phyloP scores from a whole-genome alignment of 2,888 invertebrate species.

The Protophormia terraenovae region DNA sequence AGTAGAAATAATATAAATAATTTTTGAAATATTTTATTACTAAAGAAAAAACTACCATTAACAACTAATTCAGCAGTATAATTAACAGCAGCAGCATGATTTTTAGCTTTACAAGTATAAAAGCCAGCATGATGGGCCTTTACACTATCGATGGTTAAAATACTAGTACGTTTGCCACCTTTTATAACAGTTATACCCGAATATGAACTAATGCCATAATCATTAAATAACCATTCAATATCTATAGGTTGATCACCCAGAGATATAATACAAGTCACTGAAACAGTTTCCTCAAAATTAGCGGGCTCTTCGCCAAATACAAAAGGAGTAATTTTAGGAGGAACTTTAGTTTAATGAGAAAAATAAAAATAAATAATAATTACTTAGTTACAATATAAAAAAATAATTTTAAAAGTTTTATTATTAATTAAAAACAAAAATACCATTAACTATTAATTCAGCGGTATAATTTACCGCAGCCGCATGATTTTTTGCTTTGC shows the following conservation, averaged over 20 bases:
- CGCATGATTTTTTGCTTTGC: conserved; percentile 87
- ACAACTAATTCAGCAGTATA: conserved; percentile 86
- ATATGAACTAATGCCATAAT: conserved; percentile 81
- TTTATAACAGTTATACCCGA: conserved; percentile 79
- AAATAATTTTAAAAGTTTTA: not conserved
- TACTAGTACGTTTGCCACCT: conserved; percentile 84
- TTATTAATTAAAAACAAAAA: conserved; percentile 68
- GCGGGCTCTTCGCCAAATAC: conserved; percentile 83
- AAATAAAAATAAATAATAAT: conserved; percentile 22
- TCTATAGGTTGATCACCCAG: conserved; percentile 90
- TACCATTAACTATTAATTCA: conserved; percentile 87
- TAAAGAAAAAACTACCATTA: conserved; percentile 83
- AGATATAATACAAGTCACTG: conserved; percentile 86
- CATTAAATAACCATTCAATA: conserved; percentile 87
- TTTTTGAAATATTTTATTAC: too few species aligned
- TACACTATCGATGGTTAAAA: conserved; percentile 85
- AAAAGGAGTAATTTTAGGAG: conserved; percentile 90
- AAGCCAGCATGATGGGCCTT: conserved; percentile 87
- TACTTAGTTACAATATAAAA: conserved; percentile 20
- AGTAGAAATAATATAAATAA: not conserved
- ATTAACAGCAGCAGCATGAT: conserved; percentile 85
- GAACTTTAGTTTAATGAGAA: conserved; percentile 82
- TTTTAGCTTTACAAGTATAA: conserved; percentile 84
- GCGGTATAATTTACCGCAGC: conserved; percentile 86
- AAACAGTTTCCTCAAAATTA: conserved; percentile 85